Evolutionary conservation across 2,888 invertebrate species (phyloP).

Genomic region (Aelia acuminata): DNA sequence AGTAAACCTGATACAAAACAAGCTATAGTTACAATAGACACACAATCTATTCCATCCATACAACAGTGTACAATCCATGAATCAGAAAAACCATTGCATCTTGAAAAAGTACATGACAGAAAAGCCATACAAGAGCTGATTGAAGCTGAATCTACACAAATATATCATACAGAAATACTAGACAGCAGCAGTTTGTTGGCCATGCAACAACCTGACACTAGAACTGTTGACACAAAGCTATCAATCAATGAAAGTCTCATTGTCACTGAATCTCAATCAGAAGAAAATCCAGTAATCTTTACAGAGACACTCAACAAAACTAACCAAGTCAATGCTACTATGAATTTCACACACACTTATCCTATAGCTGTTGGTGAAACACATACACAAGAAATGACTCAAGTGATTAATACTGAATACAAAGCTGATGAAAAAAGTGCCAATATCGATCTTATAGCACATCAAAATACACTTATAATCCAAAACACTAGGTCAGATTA

Average conservation of each 20-base stretch:
- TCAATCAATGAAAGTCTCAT: constrained; percentile 76
- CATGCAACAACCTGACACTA: constrained; percentile 69
- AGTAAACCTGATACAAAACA: constrained; percentile 69
- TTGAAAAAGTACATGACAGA: constrained; percentile 59
- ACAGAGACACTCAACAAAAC: constrained; percentile 65
- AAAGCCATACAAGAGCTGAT: constrained; percentile 62
- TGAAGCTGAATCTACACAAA: constrained; percentile 64
- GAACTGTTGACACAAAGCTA: constrained; percentile 75
- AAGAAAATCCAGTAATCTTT: constrained; percentile 75
- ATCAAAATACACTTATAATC: constrained; percentile 61
- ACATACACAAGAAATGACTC: constrained; percentile 62
- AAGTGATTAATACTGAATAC: constrained; percentile 59
- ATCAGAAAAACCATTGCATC: constrained; percentile 62
- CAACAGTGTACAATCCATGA: constrained; percentile 64
- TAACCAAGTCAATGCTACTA: constrained; percentile 60
- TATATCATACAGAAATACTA: constrained; percentile 62
- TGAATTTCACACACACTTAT: constrained; percentile 62
- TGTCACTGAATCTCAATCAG: constrained; percentile 73
- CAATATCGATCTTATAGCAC: constrained; percentile 61
- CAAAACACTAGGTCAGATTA: constrained; percentile 61
- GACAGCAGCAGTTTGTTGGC: constrained; percentile 62
- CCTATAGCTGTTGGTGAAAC: constrained; percentile 63
- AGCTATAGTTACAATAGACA: constrained; percentile 70
- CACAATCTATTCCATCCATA: constrained; percentile 68
- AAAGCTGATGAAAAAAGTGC: constrained; percentile 62